Evolutionary conservation across 2,888 invertebrate genomes (phyloP), one percentile per base, ranked within the genome.

Genomic region (Philereme transversata): DNA sequence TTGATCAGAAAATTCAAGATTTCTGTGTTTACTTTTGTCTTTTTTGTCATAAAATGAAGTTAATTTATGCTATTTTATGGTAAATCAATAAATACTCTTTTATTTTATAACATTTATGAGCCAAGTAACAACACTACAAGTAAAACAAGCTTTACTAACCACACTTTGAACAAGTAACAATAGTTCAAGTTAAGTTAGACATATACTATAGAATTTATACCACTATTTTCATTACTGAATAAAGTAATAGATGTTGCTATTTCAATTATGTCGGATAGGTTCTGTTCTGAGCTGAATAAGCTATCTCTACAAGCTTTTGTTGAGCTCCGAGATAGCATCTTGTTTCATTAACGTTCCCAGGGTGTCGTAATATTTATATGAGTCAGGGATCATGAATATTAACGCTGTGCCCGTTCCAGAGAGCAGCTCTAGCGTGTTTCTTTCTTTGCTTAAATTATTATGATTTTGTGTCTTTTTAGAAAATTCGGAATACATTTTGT

Each of bases 321-420:
- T 73, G 76, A 81, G 77, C 75, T 75, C 73, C 77, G 82, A 83
- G 84, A 87, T 83, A 84, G 85, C 86, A 86, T 88, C 86, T 88
- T 88, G 86, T 90, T 90, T 87, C 84, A 86, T 89, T 88, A 89
- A 34, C 45, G 77, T 80, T 54, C 70, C 74, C 76, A 22, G 74
- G 70, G 78, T 81, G 82, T 82, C 75, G 77, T 79, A 79, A 87
- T 87, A 86, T 88, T 86, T 86, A 86, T 87, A 85, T 83, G 85
- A 84, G 76, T 75, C 75, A 74, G 69, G 71, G 71, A 81, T 83
- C 85, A 88, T 89, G 88, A 90, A 90, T 89, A 89, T 88, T 87
- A 79, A 86, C 77, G 72, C 71, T 70, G 77, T 73, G 75, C 71
- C 68, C 71, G 66, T 67, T 71, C 74, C 81, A 75, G 62, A 71